Evolutionary conservation across 1,140 invertebrate genomes (phyloP).

Genomic region (Euwallacea similis): DNA sequence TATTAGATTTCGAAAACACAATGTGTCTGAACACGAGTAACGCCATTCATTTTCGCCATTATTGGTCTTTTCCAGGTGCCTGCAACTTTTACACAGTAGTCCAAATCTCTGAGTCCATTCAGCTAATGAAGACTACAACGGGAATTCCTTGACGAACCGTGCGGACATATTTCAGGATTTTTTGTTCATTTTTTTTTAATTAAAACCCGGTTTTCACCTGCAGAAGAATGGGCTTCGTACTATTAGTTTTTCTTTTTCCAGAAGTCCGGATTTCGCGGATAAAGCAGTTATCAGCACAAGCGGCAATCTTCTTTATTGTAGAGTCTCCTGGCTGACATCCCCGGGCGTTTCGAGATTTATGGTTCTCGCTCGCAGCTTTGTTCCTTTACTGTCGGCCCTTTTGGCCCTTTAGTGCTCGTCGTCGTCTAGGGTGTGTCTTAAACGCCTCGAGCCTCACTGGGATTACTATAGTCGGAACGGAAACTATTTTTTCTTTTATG

Average conservation of each 20-base stretch:
- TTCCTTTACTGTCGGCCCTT: conserved; percentile 41
- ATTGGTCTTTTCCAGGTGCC: too few species aligned
- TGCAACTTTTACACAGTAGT: too few species aligned
- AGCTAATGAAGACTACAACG: too few species aligned
- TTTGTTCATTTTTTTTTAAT: conserved; percentile 19
- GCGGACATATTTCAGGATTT: not conserved
- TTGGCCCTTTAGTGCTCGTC: conserved; percentile 31
- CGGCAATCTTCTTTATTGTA: conserved; percentile 40
- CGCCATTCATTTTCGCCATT: too few species aligned
- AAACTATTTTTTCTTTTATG: too few species aligned
- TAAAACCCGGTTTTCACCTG: conserved; percentile 24
- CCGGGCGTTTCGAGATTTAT: conserved; percentile 39
- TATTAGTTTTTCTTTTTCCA: conserved; percentile 38
- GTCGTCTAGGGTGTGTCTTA: conserved; percentile 21
- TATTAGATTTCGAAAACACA: too few species aligned
- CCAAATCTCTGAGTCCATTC: too few species aligned
- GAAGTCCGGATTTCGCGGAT: conserved; percentile 37
- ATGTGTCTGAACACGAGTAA: too few species aligned
- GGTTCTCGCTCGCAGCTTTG: conserved; percentile 40
- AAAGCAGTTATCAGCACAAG: conserved; percentile 40
- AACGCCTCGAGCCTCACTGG: conserved; percentile 10
- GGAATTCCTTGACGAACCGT: too few species aligned
- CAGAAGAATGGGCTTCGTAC: conserved; percentile 23
- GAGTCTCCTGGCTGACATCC: conserved; percentile 36
- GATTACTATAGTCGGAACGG: conserved; percentile 7